Percentiles rank a stretch among this genome's conserved stretches.
These are phyloP conservation scores for Drosophila koepferae DNA, from an alignment of 2,888 invertebrate genomes.

Conservation along the genomic window DNA sequence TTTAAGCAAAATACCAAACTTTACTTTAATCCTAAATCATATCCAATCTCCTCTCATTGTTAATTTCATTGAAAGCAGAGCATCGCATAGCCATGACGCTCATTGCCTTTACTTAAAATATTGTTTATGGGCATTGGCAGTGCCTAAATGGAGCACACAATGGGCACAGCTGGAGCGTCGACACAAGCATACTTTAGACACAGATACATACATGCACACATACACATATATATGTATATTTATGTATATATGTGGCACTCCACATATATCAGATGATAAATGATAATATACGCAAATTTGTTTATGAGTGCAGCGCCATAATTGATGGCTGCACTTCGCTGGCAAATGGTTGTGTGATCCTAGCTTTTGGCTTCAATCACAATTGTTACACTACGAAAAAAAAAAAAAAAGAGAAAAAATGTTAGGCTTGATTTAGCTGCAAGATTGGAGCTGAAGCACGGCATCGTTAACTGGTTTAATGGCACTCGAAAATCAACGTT, in stretches of 20 bases:
- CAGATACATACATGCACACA: neutral
- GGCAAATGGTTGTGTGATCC: conserved; percentile 7
- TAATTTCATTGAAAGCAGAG: neutral
- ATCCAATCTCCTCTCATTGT: neutral
- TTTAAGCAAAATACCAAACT: too few species aligned
- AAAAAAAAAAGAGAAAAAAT: neutral
- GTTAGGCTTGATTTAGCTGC: conserved; percentile 3
- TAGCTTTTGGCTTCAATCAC: conserved; percentile 9
- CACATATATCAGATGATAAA: conserved; percentile 55
- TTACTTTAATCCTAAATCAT: too few species aligned
- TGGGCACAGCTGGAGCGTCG: conserved; percentile 56
- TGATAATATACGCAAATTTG: conserved; percentile 72
- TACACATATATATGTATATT: neutral
- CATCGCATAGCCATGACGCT: neutral
- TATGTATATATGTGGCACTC: neutral
- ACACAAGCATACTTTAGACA: conserved; percentile 3
- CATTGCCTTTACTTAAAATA: conserved; percentile 32
- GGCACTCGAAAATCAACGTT: conserved; percentile 65
- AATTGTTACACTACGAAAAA: neutral
- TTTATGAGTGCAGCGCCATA: conserved; percentile 60
- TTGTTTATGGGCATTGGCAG: conserved; percentile 33
- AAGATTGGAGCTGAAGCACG: conserved; percentile 5
- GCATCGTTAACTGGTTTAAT: conserved; percentile 65
- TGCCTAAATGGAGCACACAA: conserved; percentile 51
- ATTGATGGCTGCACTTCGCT: conserved; percentile 54